Percentiles rank a stretch among this genome's conserved stretches.
These are phyloP conservation scores for Endotricha flammealis DNA, from an alignment of 2,888 invertebrate species.

Conservation along the genomic window DNA sequence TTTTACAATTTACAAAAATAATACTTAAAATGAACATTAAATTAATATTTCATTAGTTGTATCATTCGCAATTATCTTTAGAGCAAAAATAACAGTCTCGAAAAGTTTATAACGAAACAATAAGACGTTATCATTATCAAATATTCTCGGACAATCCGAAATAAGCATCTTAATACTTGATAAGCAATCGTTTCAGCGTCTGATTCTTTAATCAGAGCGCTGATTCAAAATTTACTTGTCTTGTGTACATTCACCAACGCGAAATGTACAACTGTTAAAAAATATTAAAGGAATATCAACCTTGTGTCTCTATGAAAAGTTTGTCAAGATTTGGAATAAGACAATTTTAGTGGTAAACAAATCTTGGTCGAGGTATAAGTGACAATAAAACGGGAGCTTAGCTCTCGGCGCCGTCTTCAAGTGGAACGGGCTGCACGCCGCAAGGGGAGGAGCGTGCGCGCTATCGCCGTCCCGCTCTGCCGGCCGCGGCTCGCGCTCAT, in stretches of 20 bases:
- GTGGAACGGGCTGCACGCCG: constrained; percentile 47
- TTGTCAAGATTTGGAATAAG: constrained; percentile 29
- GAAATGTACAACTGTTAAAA: constrained; percentile 21
- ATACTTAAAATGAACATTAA: neutral
- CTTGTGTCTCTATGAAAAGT: constrained; percentile 28
- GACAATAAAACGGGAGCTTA: constrained; percentile 76
- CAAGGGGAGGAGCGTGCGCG: constrained; percentile 40
- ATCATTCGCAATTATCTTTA: constrained; percentile 9
- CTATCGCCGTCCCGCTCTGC: constrained; percentile 44
- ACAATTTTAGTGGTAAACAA: constrained; percentile 48
- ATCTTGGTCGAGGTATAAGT: constrained; percentile 70
- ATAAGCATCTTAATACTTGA: constrained; percentile 64
- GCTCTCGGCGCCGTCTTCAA: constrained; percentile 73
- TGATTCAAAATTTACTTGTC: constrained; percentile 66
- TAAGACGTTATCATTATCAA: constrained; percentile 44
- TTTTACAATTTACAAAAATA: neutral
- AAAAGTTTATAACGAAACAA: constrained; percentile 37
- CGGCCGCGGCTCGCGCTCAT: constrained; percentile 48
- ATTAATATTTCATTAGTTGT: constrained; percentile 1
- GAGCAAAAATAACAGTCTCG: constrained; percentile 16
- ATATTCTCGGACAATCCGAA: constrained; percentile 55
- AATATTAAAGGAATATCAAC: constrained; percentile 24
- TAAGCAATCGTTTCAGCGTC: constrained; percentile 65
- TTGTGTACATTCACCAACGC: constrained; percentile 38
- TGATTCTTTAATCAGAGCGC: constrained; percentile 65